These are phyloP conservation scores for Leptinotarsa defecta DNA, from an alignment of 1,140 invertebrate genomes.

Conservation along the genomic window DNA sequence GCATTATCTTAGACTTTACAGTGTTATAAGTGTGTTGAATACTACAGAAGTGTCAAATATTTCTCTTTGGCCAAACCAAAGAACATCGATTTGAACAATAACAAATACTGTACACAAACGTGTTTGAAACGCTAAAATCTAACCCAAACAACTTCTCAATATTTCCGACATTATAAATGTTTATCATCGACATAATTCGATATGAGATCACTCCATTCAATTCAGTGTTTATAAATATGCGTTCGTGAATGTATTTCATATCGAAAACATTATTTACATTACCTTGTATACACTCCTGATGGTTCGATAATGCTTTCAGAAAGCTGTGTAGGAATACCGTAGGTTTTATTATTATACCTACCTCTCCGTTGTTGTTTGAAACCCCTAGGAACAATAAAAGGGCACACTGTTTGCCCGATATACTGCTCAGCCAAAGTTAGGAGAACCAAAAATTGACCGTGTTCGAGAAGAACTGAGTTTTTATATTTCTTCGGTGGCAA, in stretches of 20 bases:
- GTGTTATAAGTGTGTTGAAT: too few relatives aligned
- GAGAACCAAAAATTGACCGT: too few relatives aligned
- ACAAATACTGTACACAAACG: not conserved
- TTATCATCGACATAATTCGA: not conserved
- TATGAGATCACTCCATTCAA: slow-evolving; percentile 3
- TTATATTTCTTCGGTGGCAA: too few relatives aligned
- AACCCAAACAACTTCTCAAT: not conserved
- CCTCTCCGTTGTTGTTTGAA: slow-evolving; percentile 32
- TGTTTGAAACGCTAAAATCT: not conserved
- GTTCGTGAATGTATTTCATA: slow-evolving; percentile 23
- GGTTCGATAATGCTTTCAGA: slow-evolving; percentile 26
- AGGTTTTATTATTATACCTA: slow-evolving; percentile 33
- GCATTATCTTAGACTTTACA: too few relatives aligned
- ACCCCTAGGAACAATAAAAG: slow-evolving; percentile 28
- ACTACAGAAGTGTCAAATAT: not conserved
- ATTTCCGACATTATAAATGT: not conserved
- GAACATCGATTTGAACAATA: not conserved
- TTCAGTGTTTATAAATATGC: slow-evolving; percentile 18
- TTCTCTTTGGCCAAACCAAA: not conserved
- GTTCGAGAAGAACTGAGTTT: too few relatives aligned
- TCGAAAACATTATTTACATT: slow-evolving; percentile 16
- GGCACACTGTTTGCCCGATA: not conserved
- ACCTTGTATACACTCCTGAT: slow-evolving; percentile 11
- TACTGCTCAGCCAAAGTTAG: not conserved
- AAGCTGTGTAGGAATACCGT: slow-evolving; percentile 14